Percentiles rank a stretch among this genome's conserved stretches.
phyloP scores from a whole-genome alignment of 2,888 invertebrate genomes.

The Tyria jacobaeae region DNA sequence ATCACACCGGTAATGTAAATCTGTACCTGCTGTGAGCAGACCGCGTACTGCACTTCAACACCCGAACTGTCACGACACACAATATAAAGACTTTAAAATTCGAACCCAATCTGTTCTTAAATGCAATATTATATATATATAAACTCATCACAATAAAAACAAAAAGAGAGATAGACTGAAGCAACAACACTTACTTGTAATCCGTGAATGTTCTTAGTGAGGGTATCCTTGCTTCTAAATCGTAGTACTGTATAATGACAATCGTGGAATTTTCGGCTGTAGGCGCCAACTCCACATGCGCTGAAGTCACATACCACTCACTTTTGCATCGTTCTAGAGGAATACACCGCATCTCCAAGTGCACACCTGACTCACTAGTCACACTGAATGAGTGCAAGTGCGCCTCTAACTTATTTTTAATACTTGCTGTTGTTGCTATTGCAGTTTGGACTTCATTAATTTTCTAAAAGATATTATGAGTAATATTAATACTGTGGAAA shows the following conservation, averaged over 20 bases:
- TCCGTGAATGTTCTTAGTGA: slow-evolving; percentile 86
- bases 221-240: slow-evolving; percentile 88
- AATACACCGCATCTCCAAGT: slow-evolving; percentile 63
- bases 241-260: slow-evolving; percentile 88
- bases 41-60: slow-evolving; percentile 88
- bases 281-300: slow-evolving; percentile 71
- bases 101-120: background rate
- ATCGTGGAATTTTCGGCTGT: slow-evolving; percentile 62
- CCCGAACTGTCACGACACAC: slow-evolving; percentile 82
- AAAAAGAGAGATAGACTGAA: background rate
- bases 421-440: slow-evolving; percentile 68
- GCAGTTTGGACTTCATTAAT: slow-evolving; percentile 79
- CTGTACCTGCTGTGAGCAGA: slow-evolving; percentile 87
- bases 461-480: slow-evolving; percentile 73
- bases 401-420: slow-evolving; percentile 66
- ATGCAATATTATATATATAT: background rate
- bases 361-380: slow-evolving; percentile 67
- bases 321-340: slow-evolving; percentile 42
- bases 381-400: slow-evolving; percentile 70
- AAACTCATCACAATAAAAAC: background rate
- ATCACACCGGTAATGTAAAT: slow-evolving; percentile 63
- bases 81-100: background rate
- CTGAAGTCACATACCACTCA: slow-evolving; percentile 74
- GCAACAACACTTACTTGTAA: slow-evolving; percentile 83
- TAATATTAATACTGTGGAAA: too few relatives aligned